A percentile compares a stretch with the other conserved stretches of the same genome.
phyloP scores from a whole-genome alignment of 2,888 invertebrate genomes.

The Hyposoter dolosus region DNA sequence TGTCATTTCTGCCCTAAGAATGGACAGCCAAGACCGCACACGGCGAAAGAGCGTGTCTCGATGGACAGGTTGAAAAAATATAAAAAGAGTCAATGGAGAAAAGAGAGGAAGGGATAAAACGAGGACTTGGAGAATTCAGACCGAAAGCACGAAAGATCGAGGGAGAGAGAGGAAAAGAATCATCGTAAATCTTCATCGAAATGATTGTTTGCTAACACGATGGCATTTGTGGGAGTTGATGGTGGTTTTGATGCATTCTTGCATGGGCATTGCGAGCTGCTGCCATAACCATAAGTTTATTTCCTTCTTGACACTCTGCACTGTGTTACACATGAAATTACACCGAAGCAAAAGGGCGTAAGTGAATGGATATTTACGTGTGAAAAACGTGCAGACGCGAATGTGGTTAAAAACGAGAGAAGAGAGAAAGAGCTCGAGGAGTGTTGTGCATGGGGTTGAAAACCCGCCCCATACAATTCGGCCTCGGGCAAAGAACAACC shows the following conservation, averaged over 20 bases:
- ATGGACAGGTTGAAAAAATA: conserved; percentile 40
- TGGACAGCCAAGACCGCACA: conserved; percentile 33
- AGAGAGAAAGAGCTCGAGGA: conserved; percentile 47
- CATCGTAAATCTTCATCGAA: conserved; percentile 79
- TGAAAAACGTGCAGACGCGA: background rate
- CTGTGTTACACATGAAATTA: background rate
- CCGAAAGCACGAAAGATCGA: background rate
- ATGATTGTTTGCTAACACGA: conserved; percentile 77
- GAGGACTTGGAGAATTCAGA: conserved; percentile 45
- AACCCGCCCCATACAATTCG: conserved; percentile 80
- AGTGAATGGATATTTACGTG: conserved; percentile 23
- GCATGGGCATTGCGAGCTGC: conserved; percentile 63
- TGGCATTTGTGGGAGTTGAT: conserved; percentile 68
- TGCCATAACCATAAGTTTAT: conserved; percentile 59
- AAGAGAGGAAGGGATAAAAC: conserved; percentile 42
- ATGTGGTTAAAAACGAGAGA: conserved; percentile 10
- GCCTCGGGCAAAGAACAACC: conserved; percentile 74
- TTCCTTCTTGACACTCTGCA: conserved; percentile 3
- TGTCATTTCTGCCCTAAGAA: conserved; percentile 23
- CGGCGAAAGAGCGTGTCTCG: conserved; percentile 41
- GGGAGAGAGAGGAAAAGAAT: background rate
- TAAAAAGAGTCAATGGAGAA: conserved; percentile 10
- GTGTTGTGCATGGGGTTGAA: conserved; percentile 51
- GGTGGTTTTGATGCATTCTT: conserved; percentile 53
- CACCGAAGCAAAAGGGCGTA: background rate